A percentile compares a stretch with the other conserved stretches of the same genome.
These are phyloP conservation scores for Prosapia bicincta DNA, from an alignment of 2,888 invertebrate species.

Conservation along the genomic window DNA sequence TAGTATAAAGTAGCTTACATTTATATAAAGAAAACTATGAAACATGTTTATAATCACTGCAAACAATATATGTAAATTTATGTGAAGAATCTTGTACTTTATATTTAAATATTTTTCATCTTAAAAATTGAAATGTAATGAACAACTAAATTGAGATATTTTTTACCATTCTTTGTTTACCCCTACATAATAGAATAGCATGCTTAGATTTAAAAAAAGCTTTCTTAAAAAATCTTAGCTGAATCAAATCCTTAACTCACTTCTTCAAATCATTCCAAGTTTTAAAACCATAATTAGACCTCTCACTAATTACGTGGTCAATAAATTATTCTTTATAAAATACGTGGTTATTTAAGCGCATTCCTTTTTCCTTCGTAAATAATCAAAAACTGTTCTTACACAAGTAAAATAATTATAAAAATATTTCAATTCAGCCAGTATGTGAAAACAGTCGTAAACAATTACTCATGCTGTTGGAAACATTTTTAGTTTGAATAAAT, in stretches of 20 bases:
- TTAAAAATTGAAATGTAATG: too few species aligned
- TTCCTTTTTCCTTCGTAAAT: neutral
- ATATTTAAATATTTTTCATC: too few species aligned
- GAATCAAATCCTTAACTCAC: neutral
- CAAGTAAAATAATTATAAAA: neutral
- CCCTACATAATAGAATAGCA: neutral
- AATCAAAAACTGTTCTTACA: neutral
- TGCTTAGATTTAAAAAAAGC: neutral
- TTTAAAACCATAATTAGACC: neutral
- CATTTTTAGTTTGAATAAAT: too few species aligned
- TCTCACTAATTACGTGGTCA: neutral
- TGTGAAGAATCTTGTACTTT: too few species aligned
- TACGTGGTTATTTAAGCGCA: neutral
- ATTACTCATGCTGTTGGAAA: neutral
- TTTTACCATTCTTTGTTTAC: neutral
- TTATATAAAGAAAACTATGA: neutral
- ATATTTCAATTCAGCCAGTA: neutral
- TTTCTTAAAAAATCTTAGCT: neutral
- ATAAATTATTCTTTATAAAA: neutral
- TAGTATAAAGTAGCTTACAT: neutral
- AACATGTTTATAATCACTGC: too few species aligned
- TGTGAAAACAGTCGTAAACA: too few species aligned
- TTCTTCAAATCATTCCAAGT: constrained; percentile 2
- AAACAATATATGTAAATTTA: too few species aligned
- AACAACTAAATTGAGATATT: neutral